A percentile compares a stretch with the other conserved stretches of the same genome.
These are phyloP conservation scores for Conus betulinus DNA, from an alignment of 1,140 invertebrate species.

Conservation along the genomic window DNA sequence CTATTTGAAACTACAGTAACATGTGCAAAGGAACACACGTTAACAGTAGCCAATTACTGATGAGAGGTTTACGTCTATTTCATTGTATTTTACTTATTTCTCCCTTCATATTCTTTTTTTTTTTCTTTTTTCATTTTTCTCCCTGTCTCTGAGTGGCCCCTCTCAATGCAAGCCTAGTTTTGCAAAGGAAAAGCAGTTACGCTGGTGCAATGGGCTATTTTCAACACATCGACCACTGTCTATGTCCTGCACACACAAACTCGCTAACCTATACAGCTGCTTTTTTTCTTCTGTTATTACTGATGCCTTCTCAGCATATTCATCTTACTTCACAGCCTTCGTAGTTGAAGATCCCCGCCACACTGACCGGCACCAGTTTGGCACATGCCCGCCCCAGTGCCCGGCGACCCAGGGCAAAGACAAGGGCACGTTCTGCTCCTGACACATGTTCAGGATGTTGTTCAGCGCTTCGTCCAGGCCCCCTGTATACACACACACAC, in stretches of 20 bases:
- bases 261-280: neutral
- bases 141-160: too few species aligned
- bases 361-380: conserved; percentile 79
- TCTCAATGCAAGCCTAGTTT: too few species aligned
- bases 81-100: too few species aligned
- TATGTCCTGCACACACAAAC: neutral
- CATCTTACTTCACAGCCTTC: conserved; percentile 82
- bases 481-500: conserved; percentile 58
- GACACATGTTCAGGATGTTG: conserved; percentile 75
- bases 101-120: too few species aligned
- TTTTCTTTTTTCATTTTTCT: too few species aligned
- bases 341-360: conserved; percentile 80
- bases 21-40: too few species aligned
- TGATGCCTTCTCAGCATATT: neutral
- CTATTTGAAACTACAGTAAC: too few species aligned
- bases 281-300: neutral
- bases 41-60: too few species aligned
- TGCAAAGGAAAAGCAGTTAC: too few species aligned
- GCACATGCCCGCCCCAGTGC: conserved; percentile 78
- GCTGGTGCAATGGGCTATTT: too few species aligned
- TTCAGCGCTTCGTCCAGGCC: conserved; percentile 77
- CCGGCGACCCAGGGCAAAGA: conserved; percentile 78
- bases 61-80: too few species aligned
- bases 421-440: conserved; percentile 76
- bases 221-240: neutral